These are phyloP conservation scores for Cyrtodaria siliqua DNA, from an alignment of 2,888 invertebrate genomes.

Conservation along the genomic window DNA sequence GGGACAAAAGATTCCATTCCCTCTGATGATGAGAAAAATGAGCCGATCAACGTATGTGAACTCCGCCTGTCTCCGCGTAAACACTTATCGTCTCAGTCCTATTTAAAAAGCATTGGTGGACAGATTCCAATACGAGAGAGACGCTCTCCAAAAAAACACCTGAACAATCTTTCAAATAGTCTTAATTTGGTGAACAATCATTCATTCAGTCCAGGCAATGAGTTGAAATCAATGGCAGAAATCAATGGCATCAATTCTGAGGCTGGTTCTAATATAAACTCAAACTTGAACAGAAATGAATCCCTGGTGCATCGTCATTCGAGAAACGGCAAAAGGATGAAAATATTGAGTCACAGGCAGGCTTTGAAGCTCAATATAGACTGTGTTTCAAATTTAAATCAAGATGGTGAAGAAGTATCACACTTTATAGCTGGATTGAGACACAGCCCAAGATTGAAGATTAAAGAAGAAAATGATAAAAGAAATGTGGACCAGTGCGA, in stretches of 20 bases:
- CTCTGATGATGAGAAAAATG: constrained; percentile 25
- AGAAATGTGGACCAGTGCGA: constrained; percentile 13
- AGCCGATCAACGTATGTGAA: constrained; percentile 55
- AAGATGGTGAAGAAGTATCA: constrained; percentile 15
- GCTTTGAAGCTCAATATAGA: constrained; percentile 44
- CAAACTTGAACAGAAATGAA: constrained; percentile 1
- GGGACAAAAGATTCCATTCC: constrained; percentile 63
- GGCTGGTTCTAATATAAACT: background rate
- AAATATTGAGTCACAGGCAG: constrained; percentile 20
- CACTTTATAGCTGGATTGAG: constrained; percentile 16
- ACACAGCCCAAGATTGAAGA: constrained; percentile 67
- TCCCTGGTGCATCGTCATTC: constrained; percentile 25
- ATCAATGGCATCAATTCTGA: background rate
- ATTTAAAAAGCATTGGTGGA: constrained; percentile 37
- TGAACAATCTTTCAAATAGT: constrained; percentile 28
- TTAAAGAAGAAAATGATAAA: constrained; percentile 27
- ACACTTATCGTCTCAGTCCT: constrained; percentile 61
- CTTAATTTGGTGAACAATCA: constrained; percentile 29
- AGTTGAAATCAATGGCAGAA: no score
- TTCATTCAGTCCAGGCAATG: no score
- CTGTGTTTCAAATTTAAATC: constrained; percentile 22
- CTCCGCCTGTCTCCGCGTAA: constrained; percentile 54
- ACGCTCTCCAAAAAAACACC: constrained; percentile 19
- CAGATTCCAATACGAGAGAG: constrained; percentile 3
- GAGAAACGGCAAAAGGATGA: constrained; percentile 30